phyloP scores from a whole-genome alignment of 2,113 vertebrate genomes.

The Pelodiscus sinensis region DNA sequence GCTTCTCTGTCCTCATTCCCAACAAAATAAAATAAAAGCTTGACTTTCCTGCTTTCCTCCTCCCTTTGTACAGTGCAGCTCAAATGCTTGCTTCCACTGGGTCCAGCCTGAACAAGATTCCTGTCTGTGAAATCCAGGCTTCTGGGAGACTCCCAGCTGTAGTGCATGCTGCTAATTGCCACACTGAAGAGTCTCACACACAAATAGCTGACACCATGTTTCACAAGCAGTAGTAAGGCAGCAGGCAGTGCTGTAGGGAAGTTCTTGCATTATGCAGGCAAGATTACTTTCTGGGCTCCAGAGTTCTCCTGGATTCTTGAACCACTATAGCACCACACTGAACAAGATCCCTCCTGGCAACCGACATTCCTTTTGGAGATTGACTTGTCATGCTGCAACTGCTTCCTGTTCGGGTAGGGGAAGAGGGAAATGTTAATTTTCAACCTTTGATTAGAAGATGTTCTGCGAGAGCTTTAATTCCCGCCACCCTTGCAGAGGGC shows the following conservation, averaged over 20 bases:
- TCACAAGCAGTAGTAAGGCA: background rate
- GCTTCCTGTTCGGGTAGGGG: fast-evolving
- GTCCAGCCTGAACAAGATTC: background rate
- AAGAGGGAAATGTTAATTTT: background rate
- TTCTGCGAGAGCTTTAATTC: background rate
- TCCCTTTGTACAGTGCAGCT: background rate
- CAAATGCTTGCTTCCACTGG: background rate
- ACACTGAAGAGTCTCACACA: background rate
- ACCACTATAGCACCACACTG: background rate
- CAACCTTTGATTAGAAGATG: background rate
- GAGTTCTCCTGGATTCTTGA: background rate
- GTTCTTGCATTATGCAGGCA: background rate
- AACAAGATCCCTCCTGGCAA: background rate
- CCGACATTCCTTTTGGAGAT: background rate
- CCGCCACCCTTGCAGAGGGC: background rate
- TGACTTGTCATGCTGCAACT: background rate
- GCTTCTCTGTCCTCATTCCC: background rate
- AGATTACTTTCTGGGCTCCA: background rate
- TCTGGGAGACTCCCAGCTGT: fast-evolving
- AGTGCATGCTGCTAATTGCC: background rate
- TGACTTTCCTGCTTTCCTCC: background rate
- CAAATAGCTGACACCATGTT: background rate
- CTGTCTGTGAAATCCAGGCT: background rate
- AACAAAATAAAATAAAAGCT: background rate
- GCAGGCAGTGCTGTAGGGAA: background rate